A percentile compares a stretch with the other conserved stretches of the same genome.
phyloP scores from a whole-genome alignment of 2,113 vertebrate species.

The Saiga tatarica region DNA sequence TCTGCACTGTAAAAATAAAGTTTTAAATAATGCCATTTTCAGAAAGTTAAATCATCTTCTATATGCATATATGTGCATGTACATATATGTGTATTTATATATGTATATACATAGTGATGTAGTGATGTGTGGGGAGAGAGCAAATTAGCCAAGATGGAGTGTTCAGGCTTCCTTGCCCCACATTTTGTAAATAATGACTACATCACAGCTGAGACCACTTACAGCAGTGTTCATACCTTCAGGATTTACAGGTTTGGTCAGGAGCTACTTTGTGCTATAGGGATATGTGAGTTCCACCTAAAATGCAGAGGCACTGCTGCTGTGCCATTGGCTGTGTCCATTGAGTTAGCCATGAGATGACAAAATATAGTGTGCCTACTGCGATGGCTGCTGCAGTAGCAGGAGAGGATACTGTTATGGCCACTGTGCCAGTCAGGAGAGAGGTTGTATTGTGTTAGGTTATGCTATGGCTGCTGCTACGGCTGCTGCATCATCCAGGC shows the following conservation, averaged over 20 bases:
- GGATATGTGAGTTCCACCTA: not conserved
- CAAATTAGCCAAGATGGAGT: not conserved
- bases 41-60: not conserved
- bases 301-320: rapidly evolving
- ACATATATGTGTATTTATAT: not conserved
- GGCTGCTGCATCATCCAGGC: not conserved
- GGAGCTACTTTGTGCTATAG: not conserved
- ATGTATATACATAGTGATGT: not conserved
- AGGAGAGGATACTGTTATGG: not conserved
- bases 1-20: not conserved
- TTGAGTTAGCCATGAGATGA: not conserved
- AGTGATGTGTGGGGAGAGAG: not conserved
- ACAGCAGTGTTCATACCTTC: not conserved
- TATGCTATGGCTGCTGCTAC: not conserved
- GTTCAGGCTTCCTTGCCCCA: not conserved
- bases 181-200: not conserved
- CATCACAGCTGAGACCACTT: not conserved
- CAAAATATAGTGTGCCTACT: not conserved
- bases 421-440: not conserved
- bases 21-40: not conserved
- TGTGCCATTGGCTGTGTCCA: not conserved
- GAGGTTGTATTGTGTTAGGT: not conserved
- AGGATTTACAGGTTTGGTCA: not conserved
- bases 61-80: not conserved
- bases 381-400: rapidly evolving